Evolutionary conservation across 2,888 invertebrate genomes (phyloP).

Genomic region (Cryptus viduatorius): DNA sequence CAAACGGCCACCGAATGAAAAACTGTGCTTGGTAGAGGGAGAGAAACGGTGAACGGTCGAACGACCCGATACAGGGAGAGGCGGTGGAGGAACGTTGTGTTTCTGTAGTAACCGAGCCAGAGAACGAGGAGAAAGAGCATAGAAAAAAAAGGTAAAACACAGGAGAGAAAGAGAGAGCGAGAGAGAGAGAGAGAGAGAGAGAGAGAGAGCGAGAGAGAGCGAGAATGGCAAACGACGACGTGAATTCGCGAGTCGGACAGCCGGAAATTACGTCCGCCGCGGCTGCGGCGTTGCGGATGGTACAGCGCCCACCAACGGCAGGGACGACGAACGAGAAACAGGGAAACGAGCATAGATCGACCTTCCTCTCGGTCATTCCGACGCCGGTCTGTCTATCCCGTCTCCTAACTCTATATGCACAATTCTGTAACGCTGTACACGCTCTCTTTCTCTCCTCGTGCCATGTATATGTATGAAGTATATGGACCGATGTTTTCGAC

Average conservation of each 20-base stretch:
- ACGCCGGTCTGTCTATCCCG: constrained; percentile 45
- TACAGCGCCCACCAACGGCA: constrained; percentile 35
- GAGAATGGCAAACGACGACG: constrained; percentile 71
- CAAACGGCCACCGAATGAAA: constrained; percentile 72
- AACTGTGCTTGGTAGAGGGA: constrained; percentile 28
- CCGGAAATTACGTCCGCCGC: constrained; percentile 77
- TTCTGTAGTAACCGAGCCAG: constrained; percentile 53
- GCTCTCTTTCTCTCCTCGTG: neutral
- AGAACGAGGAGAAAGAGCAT: constrained; percentile 36
- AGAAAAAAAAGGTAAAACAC: constrained; percentile 10
- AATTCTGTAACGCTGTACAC: constrained; percentile 25
- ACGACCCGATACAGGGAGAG: neutral
- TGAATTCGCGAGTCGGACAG: constrained; percentile 73
- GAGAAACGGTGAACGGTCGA: constrained; percentile 1
- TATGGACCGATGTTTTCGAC: constrained; percentile 65
- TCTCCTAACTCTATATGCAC: constrained; percentile 3
- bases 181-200: constrained; percentile 3
- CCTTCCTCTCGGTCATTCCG: constrained; percentile 59
- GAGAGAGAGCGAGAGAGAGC: neutral
- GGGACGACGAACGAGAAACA: constrained; percentile 44
- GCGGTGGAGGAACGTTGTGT: constrained; percentile 18
- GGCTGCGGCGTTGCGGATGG: constrained; percentile 53
- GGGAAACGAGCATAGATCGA: constrained; percentile 58
- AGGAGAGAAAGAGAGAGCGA: constrained; percentile 17
- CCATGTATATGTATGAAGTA: neutral